These are phyloP conservation scores for Dolichoris vasculosae DNA, from an alignment of 1,140 invertebrate species.

Conservation along the genomic window DNA sequence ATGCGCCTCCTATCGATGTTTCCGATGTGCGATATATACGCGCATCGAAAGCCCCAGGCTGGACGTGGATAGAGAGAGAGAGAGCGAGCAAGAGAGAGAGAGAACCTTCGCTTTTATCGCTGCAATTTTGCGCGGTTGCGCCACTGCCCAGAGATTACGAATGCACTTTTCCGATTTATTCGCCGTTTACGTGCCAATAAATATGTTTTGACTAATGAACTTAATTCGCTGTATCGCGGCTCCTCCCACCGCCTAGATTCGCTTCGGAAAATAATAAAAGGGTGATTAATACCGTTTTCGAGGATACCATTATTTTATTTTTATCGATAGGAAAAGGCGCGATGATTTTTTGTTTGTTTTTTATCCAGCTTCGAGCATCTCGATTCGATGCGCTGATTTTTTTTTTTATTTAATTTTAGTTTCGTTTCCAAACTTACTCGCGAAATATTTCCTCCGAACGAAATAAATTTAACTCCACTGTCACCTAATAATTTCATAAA, in stretches of 20 bases:
- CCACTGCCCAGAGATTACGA: constrained; percentile 43
- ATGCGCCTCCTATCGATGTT: constrained; percentile 60
- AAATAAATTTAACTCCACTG: too few relatives aligned
- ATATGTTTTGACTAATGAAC: constrained; percentile 52
- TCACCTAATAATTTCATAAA: neutral
- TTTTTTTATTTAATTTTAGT: neutral
- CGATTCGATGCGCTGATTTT: too few relatives aligned
- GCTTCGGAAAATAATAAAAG: constrained; percentile 45
- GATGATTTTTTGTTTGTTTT: constrained; percentile 7
- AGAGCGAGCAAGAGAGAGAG: neutral
- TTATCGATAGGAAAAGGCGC: neutral
- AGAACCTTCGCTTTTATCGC: constrained; percentile 38
- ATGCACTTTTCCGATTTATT: constrained; percentile 51
- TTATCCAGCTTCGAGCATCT: too few relatives aligned
- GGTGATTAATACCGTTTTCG: constrained; percentile 17
- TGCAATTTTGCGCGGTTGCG: constrained; percentile 39
- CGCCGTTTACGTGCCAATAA: constrained; percentile 50
- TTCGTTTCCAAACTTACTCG: neutral
- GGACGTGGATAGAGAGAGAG: neutral
- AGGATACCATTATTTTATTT: constrained; percentile 27
- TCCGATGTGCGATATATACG: constrained; percentile 37
- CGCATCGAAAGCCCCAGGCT: constrained; percentile 12
- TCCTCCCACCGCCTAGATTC: neutral
- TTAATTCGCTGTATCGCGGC: constrained; percentile 41
- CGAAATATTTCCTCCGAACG: neutral